Evolutionary conservation across 1,140 invertebrate species (phyloP).

Genomic region (Euglossa dilemma): DNA sequence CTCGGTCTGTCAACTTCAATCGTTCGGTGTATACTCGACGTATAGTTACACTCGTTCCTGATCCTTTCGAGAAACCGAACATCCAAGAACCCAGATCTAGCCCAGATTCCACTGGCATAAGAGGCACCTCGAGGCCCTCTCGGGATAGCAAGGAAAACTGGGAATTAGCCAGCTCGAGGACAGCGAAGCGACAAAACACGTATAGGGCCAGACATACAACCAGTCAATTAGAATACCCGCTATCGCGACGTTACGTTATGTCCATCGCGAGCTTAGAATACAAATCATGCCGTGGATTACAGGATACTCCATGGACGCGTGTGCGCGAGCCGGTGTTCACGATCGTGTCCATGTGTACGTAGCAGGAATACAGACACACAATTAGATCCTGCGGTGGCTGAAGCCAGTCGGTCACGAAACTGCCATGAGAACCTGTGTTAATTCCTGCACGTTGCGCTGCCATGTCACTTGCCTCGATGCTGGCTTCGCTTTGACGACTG

Average conservation of each 20-base stretch:
- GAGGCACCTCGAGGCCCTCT: accelerated
- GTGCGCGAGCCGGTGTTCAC: too few relatives aligned
- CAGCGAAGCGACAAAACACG: background rate
- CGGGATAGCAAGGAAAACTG: background rate
- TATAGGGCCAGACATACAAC: background rate
- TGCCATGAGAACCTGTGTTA: conserved; percentile 59
- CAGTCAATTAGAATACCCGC: conserved; percentile 3
- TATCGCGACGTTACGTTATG: conserved; percentile 4
- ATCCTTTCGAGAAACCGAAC: too few relatives aligned
- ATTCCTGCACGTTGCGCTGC: conserved; percentile 52
- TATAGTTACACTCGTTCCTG: too few relatives aligned
- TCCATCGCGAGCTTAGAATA: conserved; percentile 1
- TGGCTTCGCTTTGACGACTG: conserved; percentile 17
- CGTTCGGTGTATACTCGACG: too few relatives aligned
- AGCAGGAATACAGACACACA: conserved; percentile 16
- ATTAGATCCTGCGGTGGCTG: conserved; percentile 48
- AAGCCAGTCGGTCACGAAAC: conserved; percentile 58
- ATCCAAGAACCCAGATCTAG: too few relatives aligned
- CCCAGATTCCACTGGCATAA: too few relatives aligned
- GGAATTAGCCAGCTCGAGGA: background rate
- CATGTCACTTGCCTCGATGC: conserved; percentile 55
- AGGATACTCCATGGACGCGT: background rate
- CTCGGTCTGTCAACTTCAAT: too few relatives aligned
- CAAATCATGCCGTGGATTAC: conserved; percentile 36
- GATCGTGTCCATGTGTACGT: background rate